Percentiles rank a stretch among this genome's conserved stretches.
Conservation (phyloP, 2,888 invertebrate genomes). For the Drosophila diplacantha region DNA sequence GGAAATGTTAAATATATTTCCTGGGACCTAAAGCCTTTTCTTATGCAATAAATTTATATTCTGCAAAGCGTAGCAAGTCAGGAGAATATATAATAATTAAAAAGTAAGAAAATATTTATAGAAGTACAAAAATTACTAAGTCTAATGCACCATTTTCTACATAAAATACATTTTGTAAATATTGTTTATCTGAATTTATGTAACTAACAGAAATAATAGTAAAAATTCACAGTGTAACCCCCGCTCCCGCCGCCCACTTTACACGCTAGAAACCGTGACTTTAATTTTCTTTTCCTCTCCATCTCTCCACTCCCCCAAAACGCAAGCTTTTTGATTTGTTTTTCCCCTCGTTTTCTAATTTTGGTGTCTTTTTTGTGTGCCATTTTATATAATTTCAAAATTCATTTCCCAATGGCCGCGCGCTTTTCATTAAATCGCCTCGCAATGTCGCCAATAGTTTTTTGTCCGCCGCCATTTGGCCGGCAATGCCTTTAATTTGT, state of each 20-base stretch:
- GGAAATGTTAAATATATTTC: no score
- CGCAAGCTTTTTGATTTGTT: slow-evolving; percentile 59
- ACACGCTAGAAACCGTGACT: slow-evolving; percentile 74
- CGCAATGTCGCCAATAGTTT: slow-evolving; percentile 59
- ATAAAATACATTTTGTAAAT: neutral
- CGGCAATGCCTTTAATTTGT: slow-evolving; percentile 61
- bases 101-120: neutral
- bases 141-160: rapidly evolving
- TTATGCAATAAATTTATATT: no score
- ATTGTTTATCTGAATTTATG: neutral
- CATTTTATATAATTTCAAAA: slow-evolving; percentile 66
- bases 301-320: slow-evolving; percentile 18
- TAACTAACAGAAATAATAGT: neutral
- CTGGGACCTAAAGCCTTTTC: no score
- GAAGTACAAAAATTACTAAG: neutral
- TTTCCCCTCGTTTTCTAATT: slow-evolving; percentile 39
- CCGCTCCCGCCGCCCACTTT: slow-evolving; percentile 52
- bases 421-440: slow-evolving; percentile 66
- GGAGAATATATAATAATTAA: no score
- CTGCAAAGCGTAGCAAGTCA: no score
- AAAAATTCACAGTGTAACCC: slow-evolving; percentile 12
- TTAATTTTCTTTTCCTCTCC: slow-evolving; percentile 64
- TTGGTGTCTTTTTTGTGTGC: slow-evolving; percentile 13
- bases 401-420: slow-evolving; percentile 51
- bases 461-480: slow-evolving; percentile 24